Evolutionary conservation across 2,888 invertebrate species (phyloP), one percentile per base, ranked within the genome.

Genomic region (Neoascia interrupta): DNA sequence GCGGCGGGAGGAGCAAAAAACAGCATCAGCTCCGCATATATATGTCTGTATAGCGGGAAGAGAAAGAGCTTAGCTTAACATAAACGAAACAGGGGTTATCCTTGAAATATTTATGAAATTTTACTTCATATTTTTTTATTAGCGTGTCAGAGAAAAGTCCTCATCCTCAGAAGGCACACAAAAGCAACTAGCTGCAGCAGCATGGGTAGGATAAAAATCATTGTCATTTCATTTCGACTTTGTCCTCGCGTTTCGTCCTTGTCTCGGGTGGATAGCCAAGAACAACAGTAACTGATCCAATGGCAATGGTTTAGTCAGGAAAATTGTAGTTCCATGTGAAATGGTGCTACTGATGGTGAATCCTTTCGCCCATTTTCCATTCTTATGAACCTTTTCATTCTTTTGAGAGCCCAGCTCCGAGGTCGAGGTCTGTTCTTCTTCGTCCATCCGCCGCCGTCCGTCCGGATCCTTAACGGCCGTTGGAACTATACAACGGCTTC

Each of bases 41-140:
- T n/a, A n/a, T n/a, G n/a, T n/a, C n/a, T n/a, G n/a, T n/a, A n/a
- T n/a, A n/a, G n/a, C n/a, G n/a, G n/a, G n/a, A n/a, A n/a, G n/a
- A n/a, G n/a, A n/a, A n/a, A n/a, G n/a, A n/a, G n/a, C n/a, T n/a
- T n/a, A n/a, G n/a, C n/a, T n/a, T n/a, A n/a, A n/a, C n/a, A n/a
- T n/a, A n/a, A n/a, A n/a, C n/a, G n/a, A n/a, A n/a, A n/a, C n/a
- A n/a, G n/a, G 36, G 70, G 60, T 64, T 72, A 47, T 53, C 34
- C 49, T 58, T 64, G 53, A 60, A 53, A 64, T 70, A 70, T 72
- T 70, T 70, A 70, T 76, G 70, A 58, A 76, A 70, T 23, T 45
- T 64, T 16, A 49, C 53, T 72, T 76, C 43, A 56, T 69, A 56
- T 61, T 56, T 54, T n/a, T n/a, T 45, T 43, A 72, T 56, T 45